Conservation (phyloP, 2,888 invertebrate genomes). For the Troides oblongomaculatus region DNA sequence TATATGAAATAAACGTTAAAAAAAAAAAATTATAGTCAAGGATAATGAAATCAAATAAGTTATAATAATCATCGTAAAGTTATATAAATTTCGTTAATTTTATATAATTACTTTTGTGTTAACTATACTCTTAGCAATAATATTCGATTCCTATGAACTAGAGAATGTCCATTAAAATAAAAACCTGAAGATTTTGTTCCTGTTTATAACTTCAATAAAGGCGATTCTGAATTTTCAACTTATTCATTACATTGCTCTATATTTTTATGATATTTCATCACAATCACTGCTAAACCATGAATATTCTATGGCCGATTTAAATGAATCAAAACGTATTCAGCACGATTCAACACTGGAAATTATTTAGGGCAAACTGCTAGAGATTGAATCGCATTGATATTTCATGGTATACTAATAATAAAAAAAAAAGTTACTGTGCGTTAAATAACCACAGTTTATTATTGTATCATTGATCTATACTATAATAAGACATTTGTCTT, state of each 20-base stretch:
- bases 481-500: background rate
- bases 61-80: no score
- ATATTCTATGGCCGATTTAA: conserved; percentile 6
- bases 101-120: no score
- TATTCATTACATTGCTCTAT: background rate
- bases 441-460: background rate
- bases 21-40: no score
- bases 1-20: no score
- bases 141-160: background rate
- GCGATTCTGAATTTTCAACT: background rate
- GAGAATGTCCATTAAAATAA: background rate
- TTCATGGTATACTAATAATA: conserved; percentile 8
- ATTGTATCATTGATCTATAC: background rate
- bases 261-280: background rate
- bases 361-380: conserved; percentile 19
- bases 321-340: background rate
- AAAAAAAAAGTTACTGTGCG: background rate
- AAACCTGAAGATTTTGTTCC: background rate
- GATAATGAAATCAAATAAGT: no score
- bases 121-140: no score
- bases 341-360: conserved; percentile 5
- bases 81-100: no score
- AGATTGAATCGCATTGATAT: conserved; percentile 17
- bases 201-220: background rate
- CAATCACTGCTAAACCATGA: conserved; percentile 6